Conservation (phyloP, 2,888 invertebrate genomes). For the Ceriagrion tenellum region DNA sequence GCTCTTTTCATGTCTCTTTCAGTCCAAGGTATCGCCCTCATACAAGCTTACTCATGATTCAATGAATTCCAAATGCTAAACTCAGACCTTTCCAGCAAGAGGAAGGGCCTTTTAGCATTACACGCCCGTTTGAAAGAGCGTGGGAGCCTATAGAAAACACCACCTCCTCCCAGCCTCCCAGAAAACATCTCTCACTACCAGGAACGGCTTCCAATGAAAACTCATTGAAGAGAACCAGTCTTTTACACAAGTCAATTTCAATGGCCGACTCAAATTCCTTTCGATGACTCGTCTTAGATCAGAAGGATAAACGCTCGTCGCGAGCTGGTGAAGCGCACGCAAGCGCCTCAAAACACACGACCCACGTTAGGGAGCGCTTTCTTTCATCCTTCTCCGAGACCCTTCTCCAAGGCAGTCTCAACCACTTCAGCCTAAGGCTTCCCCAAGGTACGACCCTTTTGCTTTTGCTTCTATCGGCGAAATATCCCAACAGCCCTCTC, state of each 20-base stretch:
- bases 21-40: too few species aligned
- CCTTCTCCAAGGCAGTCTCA: neutral
- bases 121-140: neutral
- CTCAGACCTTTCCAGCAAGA: too few species aligned
- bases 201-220: neutral
- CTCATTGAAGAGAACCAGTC: neutral
- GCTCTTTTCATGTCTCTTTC: too few species aligned
- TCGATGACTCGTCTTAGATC: neutral
- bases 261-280: conserved; percentile 3
- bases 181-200: neutral
- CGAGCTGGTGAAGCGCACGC: neutral
- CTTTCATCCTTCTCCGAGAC: neutral
- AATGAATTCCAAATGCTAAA: too few species aligned
- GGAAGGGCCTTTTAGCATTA: neutral
- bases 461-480: neutral
- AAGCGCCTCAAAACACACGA: neutral
- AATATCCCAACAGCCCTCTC: neutral
- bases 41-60: too few species aligned
- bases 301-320: neutral
- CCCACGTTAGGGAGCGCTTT: neutral
- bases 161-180: too few species aligned
- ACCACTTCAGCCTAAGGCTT: neutral
- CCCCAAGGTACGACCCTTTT: neutral
- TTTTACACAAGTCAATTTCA: neutral
- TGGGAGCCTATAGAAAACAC: neutral